Conservation (phyloP, 2,113 vertebrate species). For the Geococcyx californianus region DNA sequence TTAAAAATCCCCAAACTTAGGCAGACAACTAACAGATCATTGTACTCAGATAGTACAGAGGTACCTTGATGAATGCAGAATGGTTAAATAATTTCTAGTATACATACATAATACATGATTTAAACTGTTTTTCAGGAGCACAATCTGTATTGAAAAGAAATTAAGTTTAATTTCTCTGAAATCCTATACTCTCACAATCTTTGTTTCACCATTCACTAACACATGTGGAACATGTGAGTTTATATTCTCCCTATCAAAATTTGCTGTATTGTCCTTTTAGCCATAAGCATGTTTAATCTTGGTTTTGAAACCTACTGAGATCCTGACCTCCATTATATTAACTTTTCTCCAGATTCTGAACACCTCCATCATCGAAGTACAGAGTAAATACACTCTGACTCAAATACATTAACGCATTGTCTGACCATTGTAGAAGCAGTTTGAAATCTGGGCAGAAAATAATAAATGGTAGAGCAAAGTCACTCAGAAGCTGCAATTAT, state of each 20-base stretch:
- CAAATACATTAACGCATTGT: not conserved
- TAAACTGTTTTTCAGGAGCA: not conserved
- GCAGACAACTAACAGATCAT: constrained; percentile 15
- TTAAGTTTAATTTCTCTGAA: not conserved
- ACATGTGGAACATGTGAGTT: not conserved
- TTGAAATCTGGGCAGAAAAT: not conserved
- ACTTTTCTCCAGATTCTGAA: not conserved
- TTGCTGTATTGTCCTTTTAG: not conserved
- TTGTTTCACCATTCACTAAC: not conserved
- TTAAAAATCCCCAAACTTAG: not conserved
- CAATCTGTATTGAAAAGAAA: not conserved
- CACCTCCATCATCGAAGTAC: not conserved
- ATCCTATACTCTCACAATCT: not conserved
- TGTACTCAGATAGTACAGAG: not conserved
- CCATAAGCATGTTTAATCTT: not conserved
- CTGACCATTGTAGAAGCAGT: not conserved
- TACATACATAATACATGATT: not conserved
- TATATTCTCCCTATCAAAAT: not conserved
- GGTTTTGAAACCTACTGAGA: not conserved
- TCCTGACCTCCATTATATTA: not conserved
- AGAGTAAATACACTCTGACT: not conserved
- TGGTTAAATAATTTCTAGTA: not conserved
- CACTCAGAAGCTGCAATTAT: not conserved
- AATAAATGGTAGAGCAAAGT: not conserved
- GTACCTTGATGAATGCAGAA: constrained; percentile 32